These are phyloP conservation scores for Okamejei kenojei DNA, from an alignment of 2,797 vertebrate species.

Conservation along the genomic window DNA sequence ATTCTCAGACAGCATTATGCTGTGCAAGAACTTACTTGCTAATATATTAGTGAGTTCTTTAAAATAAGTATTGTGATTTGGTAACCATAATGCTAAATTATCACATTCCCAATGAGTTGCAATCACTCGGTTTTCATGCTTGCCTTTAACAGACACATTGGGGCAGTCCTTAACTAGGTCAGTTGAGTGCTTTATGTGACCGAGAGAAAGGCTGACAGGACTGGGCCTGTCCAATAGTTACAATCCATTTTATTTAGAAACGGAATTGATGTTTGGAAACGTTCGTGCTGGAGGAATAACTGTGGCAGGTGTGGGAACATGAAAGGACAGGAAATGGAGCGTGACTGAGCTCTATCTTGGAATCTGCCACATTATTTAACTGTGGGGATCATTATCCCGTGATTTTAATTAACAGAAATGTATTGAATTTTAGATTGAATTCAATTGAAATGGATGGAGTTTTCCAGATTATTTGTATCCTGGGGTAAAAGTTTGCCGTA, in stretches of 20 bases:
- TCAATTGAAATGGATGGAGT: neutral
- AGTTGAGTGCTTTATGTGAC: neutral
- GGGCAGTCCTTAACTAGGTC: neutral
- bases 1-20: neutral
- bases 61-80: neutral
- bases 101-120: too few relatives aligned
- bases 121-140: neutral
- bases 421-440: neutral
- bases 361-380: too few relatives aligned
- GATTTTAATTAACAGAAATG: neutral
- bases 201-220: constrained; percentile 15
- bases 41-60: neutral
- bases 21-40: neutral
- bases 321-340: neutral
- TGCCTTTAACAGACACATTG: constrained; percentile 20
- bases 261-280: constrained; percentile 13
- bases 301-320: neutral
- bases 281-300: neutral
- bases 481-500: too few relatives aligned
- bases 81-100: neutral
- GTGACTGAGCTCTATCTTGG: neutral
- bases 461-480: neutral
- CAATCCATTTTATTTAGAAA: neutral
- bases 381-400: neutral
- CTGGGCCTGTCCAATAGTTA: neutral